A percentile compares a stretch with the other conserved stretches of the same genome.
These are phyloP conservation scores for Pterocles orientalis DNA, from an alignment of 2,113 vertebrate genomes.

Conservation along the genomic window DNA sequence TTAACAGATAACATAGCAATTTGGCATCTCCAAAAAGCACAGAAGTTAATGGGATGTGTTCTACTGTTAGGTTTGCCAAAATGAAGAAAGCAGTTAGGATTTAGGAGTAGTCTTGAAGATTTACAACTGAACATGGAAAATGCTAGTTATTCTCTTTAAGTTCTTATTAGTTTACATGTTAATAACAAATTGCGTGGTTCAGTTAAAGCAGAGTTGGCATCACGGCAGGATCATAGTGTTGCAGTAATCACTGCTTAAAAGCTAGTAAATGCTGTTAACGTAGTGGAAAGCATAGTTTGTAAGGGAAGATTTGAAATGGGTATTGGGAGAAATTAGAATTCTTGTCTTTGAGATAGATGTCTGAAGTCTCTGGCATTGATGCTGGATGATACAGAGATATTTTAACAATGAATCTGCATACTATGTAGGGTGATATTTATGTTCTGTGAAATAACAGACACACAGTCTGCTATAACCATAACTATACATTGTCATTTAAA, in stretches of 20 bases:
- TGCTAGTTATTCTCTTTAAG: background rate
- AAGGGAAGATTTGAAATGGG: background rate
- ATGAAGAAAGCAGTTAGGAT: background rate
- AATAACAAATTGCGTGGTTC: background rate
- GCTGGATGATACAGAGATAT: background rate
- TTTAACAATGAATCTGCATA: background rate
- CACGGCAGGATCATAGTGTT: background rate
- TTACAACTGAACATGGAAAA: background rate
- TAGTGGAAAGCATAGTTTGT: background rate
- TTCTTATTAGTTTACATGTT: background rate
- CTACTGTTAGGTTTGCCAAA: background rate
- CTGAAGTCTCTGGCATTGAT: background rate
- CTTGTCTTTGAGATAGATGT: background rate
- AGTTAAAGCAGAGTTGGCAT: background rate
- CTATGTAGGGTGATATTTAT: background rate
- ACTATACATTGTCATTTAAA: background rate
- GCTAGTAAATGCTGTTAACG: background rate
- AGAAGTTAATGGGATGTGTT: background rate
- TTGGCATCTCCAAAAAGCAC: background rate
- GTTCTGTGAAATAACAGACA: background rate
- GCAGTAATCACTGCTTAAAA: background rate
- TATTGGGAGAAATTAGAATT: background rate
- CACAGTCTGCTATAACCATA: background rate
- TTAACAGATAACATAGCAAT: background rate
- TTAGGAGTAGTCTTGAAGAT: background rate